phyloP scores from a whole-genome alignment of 2,797 vertebrate species.

The Heterohyrax brucei region DNA sequence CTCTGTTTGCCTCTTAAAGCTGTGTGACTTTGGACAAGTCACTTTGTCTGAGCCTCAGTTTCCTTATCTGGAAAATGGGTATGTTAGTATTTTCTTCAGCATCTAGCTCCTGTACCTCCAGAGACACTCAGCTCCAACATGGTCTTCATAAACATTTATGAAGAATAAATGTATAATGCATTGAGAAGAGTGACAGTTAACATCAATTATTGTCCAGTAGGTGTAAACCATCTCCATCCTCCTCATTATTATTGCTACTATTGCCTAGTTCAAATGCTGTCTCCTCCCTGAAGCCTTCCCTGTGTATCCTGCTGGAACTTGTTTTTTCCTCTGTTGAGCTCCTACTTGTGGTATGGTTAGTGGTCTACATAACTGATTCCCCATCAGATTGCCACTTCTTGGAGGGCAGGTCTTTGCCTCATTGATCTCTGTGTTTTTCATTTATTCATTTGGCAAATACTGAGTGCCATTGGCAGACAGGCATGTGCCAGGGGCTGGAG shows the following conservation, averaged over 20 bases:
- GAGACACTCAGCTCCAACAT: too few species aligned
- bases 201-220: neutral
- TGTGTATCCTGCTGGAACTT: neutral
- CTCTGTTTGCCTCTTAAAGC: neutral
- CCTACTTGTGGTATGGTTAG: neutral
- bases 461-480: conserved; percentile 23
- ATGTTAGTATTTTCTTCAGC: neutral
- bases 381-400: neutral
- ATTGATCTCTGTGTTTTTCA: neutral
- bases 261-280: neutral
- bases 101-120: too few species aligned
- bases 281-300: neutral
- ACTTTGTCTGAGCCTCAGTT: neutral
- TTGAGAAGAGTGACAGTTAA: neutral
- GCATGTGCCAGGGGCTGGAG: neutral
- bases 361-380: neutral
- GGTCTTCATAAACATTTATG: neutral
- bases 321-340: neutral
- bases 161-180: neutral
- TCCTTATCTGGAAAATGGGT: conserved; percentile 52
- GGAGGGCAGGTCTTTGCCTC: neutral
- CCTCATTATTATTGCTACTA: neutral
- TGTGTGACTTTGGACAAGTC: neutral
- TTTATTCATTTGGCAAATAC: conserved; percentile 19
- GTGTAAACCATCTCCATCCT: neutral